Conservation (phyloP, 2,888 invertebrate species). For the Aricia artaxerxes region DNA sequence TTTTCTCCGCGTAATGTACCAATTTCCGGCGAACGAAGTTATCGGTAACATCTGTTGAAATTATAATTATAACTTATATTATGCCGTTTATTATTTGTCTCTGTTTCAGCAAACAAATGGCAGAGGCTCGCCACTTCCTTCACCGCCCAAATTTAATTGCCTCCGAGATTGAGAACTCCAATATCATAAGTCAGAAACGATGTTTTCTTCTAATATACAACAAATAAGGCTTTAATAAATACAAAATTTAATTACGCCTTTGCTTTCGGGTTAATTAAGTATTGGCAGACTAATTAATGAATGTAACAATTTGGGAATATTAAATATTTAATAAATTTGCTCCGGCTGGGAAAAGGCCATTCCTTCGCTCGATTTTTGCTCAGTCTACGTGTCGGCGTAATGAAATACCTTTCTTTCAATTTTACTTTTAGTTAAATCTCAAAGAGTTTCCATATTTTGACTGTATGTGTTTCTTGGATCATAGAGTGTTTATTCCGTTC, state of each 20-base stretch:
- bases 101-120: not conserved
- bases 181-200: not conserved
- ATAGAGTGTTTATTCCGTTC: too few relatives aligned
- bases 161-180: not conserved
- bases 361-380: not conserved
- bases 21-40: too few relatives aligned
- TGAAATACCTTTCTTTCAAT: not conserved
- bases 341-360: not conserved
- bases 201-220: not conserved
- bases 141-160: not conserved
- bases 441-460: too few relatives aligned
- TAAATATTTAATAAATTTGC: conserved; percentile 6
- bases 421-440: not conserved
- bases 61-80: not conserved
- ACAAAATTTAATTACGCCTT: not conserved
- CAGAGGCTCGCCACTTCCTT: not conserved
- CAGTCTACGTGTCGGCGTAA: not conserved
- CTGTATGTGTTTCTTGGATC: too few relatives aligned
- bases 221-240: conserved; percentile 10
- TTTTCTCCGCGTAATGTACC: too few relatives aligned
- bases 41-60: not conserved
- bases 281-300: conserved; percentile 14
- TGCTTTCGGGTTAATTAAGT: not conserved
- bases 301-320: conserved; percentile 2
- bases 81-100: not conserved